Evolutionary conservation across 2,113 vertebrate genomes (phyloP).

Genomic region (Ciconia boyciana): DNA sequence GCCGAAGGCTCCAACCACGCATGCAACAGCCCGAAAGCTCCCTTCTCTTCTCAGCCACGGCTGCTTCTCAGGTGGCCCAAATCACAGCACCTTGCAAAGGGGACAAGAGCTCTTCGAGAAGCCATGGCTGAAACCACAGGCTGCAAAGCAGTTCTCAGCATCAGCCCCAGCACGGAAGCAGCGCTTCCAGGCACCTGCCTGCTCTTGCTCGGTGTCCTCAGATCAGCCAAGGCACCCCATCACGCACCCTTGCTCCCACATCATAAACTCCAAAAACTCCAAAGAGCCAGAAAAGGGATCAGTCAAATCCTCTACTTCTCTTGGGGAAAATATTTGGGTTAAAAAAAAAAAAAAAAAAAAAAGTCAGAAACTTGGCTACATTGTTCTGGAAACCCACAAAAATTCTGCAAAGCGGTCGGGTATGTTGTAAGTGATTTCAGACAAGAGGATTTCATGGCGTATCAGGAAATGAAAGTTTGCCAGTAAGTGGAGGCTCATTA

Average conservation of each 20-base stretch:
- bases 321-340: neutral
- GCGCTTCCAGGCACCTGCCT: neutral
- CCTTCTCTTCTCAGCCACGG: neutral
- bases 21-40: neutral
- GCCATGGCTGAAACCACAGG: neutral
- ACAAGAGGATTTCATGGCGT: constrained; percentile 11
- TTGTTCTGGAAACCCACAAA: constrained; percentile 28
- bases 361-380: neutral
- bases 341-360: neutral
- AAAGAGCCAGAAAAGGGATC: neutral
- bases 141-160: neutral
- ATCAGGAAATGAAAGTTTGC: constrained; percentile 56
- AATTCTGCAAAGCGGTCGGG: neutral
- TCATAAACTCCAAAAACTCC: neutral
- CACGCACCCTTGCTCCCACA: rapidly evolving
- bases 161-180: neutral
- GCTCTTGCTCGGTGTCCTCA: neutral
- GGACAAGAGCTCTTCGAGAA: neutral
- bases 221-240: neutral
- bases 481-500: constrained; percentile 55
- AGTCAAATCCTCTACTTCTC: neutral
- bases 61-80: neutral
- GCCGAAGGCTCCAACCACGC: rapidly evolving
- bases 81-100: neutral
- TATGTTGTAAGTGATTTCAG: constrained; percentile 18